Conservation (phyloP, 2,888 invertebrate genomes). For the Dexiosoma caninum region DNA sequence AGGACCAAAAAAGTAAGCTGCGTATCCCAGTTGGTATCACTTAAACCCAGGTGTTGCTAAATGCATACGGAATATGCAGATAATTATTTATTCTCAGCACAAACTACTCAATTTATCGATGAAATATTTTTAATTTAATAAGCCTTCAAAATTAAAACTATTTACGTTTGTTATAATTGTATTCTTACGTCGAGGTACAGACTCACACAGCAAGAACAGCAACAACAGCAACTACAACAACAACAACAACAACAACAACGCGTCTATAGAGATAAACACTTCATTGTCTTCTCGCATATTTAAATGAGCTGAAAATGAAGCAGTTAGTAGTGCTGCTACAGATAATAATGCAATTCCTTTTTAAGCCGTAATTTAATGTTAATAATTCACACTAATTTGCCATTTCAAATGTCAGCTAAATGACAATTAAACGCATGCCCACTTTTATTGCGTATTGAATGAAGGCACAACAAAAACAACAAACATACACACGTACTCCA, state of each 20-base stretch:
- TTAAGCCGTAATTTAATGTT: conserved; percentile 62
- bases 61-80: not conserved
- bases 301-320: conserved; percentile 47
- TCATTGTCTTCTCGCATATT: conserved; percentile 34
- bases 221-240: not conserved
- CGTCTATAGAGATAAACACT: conserved; percentile 40
- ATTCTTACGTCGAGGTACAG: not conserved
- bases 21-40: not conserved
- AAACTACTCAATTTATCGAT: conserved; percentile 1
- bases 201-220: not conserved
- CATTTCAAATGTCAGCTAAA: conserved; percentile 69
- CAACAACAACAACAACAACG: not conserved
- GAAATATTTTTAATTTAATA: conserved; percentile 11
- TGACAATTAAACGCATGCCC: conserved; percentile 66
- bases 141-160: conserved; percentile 6
- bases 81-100: not conserved
- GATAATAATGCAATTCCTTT: conserved; percentile 58
- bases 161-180: not conserved
- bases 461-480: conserved; percentile 25
- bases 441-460: conserved; percentile 43
- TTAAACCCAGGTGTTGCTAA: not conserved
- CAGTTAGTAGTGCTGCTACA: conserved; percentile 28
- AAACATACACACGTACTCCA: conserved; percentile 16
- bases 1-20: not conserved
- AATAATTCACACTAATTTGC: conserved; percentile 66